Evolutionary conservation across 2,113 vertebrate species (phyloP).

Genomic region (Neogale vison): DNA sequence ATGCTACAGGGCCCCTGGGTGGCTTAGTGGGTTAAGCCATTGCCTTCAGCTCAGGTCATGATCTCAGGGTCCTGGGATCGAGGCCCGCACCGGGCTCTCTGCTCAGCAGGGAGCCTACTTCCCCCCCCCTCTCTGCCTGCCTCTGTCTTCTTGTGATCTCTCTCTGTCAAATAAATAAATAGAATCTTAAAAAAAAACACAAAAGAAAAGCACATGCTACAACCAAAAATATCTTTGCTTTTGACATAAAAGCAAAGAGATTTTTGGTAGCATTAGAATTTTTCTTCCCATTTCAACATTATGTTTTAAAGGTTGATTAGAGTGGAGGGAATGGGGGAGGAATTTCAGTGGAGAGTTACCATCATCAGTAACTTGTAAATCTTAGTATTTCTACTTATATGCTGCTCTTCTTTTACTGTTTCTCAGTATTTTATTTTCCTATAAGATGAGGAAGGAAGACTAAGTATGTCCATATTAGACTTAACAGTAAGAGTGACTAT

Average conservation of each 20-base stretch:
- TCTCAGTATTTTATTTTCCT: slow-evolving; percentile 26
- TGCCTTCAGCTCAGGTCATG: too few relatives aligned
- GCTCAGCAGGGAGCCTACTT: too few relatives aligned
- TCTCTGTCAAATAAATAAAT: too few relatives aligned
- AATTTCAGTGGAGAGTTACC: background rate
- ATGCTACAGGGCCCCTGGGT: background rate
- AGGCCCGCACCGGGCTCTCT: too few relatives aligned
- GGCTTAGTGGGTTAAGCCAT: too few relatives aligned
- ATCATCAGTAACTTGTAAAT: background rate
- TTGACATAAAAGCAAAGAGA: background rate
- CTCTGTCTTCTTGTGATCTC: too few relatives aligned
- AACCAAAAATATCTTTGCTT: background rate
- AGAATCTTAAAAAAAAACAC: too few relatives aligned
- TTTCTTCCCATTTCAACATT: background rate
- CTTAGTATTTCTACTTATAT: background rate
- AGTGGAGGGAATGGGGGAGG: background rate
- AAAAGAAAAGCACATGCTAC: background rate
- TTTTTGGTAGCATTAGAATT: background rate
- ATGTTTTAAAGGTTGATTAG: slow-evolving; percentile 5
- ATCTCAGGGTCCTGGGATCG: too few relatives aligned
- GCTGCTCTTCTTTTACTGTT: background rate
- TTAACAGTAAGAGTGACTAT: background rate
- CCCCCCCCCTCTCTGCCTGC: too few relatives aligned
- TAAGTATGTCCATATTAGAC: background rate
- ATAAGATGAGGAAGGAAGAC: background rate